Percentiles rank a stretch among this genome's conserved stretches.
phyloP scores from a whole-genome alignment of 2,797 vertebrate genomes.

The Hirundo rustica region DNA sequence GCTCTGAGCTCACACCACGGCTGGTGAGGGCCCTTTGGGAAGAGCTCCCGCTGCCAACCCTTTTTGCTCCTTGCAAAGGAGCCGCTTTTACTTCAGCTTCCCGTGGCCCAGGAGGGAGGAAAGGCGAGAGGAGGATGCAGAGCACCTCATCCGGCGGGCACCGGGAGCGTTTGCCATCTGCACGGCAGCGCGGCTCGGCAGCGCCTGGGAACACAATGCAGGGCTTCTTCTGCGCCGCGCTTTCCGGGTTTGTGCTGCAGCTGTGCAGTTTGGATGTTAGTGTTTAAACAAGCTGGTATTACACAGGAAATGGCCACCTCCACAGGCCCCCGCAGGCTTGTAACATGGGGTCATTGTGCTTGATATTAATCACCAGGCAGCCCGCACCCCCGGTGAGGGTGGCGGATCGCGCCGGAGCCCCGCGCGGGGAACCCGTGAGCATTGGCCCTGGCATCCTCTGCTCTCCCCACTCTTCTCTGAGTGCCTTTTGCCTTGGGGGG shows the following conservation, averaged over 20 bases:
- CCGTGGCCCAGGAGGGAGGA: not conserved
- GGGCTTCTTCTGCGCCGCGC: constrained; percentile 75
- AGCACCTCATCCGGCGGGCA: not conserved
- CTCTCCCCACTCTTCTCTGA: fast-evolving
- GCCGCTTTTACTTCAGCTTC: not conserved
- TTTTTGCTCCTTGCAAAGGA: not conserved
- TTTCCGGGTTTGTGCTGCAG: constrained; percentile 81
- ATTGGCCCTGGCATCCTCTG: not conserved
- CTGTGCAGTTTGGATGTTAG: constrained; percentile 78
- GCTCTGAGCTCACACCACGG: not conserved
- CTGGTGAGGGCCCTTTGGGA: not conserved
- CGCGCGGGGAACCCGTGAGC: not conserved
- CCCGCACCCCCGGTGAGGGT: constrained; percentile 61
- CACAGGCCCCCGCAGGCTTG: constrained; percentile 78
- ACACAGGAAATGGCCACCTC: constrained; percentile 83
- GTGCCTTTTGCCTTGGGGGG: not conserved
- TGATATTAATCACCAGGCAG: constrained; percentile 79
- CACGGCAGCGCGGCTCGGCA: constrained; percentile 38
- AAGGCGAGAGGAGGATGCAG: not conserved
- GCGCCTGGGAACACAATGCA: constrained; percentile 71
- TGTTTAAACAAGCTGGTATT: constrained; percentile 85
- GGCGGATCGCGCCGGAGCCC: constrained; percentile 30
- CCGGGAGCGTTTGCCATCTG: constrained; percentile 70
- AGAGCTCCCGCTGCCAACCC: not conserved
- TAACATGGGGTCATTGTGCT: constrained; percentile 81